These are phyloP conservation scores for Macrobrachium nipponense DNA, from an alignment of 1,140 invertebrate genomes.

Conservation along the genomic window DNA sequence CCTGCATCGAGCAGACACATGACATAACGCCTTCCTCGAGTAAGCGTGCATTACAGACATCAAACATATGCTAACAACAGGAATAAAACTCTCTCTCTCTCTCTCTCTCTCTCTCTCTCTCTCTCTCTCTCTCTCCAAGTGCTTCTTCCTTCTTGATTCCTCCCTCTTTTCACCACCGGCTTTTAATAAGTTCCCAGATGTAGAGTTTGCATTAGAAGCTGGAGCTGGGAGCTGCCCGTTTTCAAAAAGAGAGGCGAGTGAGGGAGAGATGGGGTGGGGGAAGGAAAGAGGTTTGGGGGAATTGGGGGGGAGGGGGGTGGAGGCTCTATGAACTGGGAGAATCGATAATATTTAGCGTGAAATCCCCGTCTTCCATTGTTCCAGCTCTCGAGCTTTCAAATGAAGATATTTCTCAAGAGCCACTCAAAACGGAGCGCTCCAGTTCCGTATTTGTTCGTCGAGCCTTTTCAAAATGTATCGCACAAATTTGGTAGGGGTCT, in stretches of 20 bases:
- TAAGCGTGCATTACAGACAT: too few species aligned
- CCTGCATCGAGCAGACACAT: too few species aligned
- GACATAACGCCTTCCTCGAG: background rate
- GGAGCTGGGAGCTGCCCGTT: background rate
- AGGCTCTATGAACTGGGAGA: slow-evolving; percentile 38
- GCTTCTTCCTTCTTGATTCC: background rate
- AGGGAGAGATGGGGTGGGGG: background rate
- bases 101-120: background rate
- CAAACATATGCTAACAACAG: too few species aligned
- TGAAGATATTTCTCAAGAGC: slow-evolving; percentile 62
- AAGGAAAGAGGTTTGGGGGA: background rate
- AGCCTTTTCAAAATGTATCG: slow-evolving; percentile 17
- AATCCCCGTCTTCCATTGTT: slow-evolving; percentile 59
- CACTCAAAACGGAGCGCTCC: slow-evolving; percentile 45
- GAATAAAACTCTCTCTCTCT: background rate
- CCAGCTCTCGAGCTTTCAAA: slow-evolving; percentile 53
- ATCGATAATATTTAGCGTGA: slow-evolving; percentile 63
- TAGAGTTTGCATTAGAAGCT: slow-evolving; percentile 49
- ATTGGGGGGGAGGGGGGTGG: background rate
- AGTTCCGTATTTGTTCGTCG: slow-evolving; percentile 26
- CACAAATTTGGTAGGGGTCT: background rate
- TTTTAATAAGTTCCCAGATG: slow-evolving; percentile 58
- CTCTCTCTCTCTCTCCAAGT: background rate
- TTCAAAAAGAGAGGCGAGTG: slow-evolving; percentile 13
- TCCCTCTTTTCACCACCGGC: slow-evolving; percentile 25